Evolutionary conservation across 2,888 invertebrate species (phyloP).

Genomic region (Cinara cedri): DNA sequence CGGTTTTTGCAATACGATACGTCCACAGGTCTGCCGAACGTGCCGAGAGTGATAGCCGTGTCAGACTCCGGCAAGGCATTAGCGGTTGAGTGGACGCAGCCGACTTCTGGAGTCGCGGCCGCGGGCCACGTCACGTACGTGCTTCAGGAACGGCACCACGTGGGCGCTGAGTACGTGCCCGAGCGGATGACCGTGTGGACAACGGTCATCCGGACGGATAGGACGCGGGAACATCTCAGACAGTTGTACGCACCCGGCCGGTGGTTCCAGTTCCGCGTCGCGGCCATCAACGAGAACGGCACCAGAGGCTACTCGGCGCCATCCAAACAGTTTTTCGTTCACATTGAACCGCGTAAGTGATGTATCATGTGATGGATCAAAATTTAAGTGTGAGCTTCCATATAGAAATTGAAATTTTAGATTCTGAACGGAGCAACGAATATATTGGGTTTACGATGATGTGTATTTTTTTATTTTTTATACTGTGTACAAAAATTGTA

Average conservation of each 20-base stretch:
- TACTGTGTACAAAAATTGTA: too few species aligned
- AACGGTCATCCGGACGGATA: conserved; percentile 66
- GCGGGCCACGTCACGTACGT: conserved; percentile 66
- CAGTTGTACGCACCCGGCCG: conserved; percentile 69
- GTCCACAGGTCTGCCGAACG: conserved; percentile 68
- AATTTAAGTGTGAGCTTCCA: too few species aligned
- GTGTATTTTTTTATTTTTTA: too few species aligned
- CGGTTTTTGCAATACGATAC: too few species aligned
- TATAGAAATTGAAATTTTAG: too few species aligned
- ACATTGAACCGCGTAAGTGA: conserved; percentile 23
- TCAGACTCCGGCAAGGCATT: conserved; percentile 67
- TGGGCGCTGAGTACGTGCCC: conserved; percentile 72
- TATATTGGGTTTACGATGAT: too few species aligned
- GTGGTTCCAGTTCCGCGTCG: conserved; percentile 81
- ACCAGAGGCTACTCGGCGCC: conserved; percentile 74
- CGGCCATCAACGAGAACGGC: conserved; percentile 75
- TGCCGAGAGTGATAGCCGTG: conserved; percentile 70
- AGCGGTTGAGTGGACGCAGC: conserved; percentile 66
- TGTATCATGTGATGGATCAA: too few species aligned
- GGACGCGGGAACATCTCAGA: conserved; percentile 67
- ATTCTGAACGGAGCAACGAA: too few species aligned
- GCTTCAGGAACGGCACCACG: conserved; percentile 74
- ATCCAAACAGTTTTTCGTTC: conserved; percentile 61
- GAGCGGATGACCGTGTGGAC: conserved; percentile 72
- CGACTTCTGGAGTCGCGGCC: conserved; percentile 66